Evolutionary conservation across 2,113 vertebrate genomes (phyloP), one percentile per base, ranked within the genome.

Genomic region (Probosciger aterrimus): DNA sequence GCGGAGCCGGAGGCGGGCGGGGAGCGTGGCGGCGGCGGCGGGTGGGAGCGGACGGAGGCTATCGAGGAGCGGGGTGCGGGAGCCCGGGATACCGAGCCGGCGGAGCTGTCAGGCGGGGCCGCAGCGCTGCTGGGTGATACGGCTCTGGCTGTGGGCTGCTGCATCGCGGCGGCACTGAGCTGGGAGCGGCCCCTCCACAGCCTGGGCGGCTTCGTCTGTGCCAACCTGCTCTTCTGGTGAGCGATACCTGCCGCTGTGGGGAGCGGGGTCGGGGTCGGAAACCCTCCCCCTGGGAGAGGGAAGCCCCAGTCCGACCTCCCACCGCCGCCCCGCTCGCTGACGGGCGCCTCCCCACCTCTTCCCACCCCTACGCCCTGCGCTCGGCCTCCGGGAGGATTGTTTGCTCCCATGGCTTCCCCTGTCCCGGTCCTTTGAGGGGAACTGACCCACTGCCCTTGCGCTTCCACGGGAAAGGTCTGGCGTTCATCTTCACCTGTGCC

Each of bases 191-290:
- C 98, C 37, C 95, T 98, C 84, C 96, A 92, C 97, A 98, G 98
- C 88, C 97, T 98, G 86, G 96, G 97, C 20, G 93, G 96, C 94
- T 99, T 99, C 92, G 91, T 98, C 92, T 98, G 98, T 83, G 98
- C 98, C 95, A 99, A 98, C 98, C 75, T 98, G 88, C 95, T 98
- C 65, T 98, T 98, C 96, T 99, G 98, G 98, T 99, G 97, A 98
- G 97, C 97, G 95, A 90, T 95, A 94, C 64, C 4, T 59, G 86
- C 80, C 70, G 33, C 31, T 49, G 33, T 15, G 18, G 8, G 81
- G 62, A 11, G 24, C 30, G 31, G 63, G 50, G 12, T 22, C 4
- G 68, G 65, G 73, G 44, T 19, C 74, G 55, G 71, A 41, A 47
- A 9, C 12, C 64, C 52, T 53, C n/a, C 70, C 47, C 50, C 28